phyloP scores from a whole-genome alignment of 1,140 invertebrate species.

The Oreohelix idahoensis region DNA sequence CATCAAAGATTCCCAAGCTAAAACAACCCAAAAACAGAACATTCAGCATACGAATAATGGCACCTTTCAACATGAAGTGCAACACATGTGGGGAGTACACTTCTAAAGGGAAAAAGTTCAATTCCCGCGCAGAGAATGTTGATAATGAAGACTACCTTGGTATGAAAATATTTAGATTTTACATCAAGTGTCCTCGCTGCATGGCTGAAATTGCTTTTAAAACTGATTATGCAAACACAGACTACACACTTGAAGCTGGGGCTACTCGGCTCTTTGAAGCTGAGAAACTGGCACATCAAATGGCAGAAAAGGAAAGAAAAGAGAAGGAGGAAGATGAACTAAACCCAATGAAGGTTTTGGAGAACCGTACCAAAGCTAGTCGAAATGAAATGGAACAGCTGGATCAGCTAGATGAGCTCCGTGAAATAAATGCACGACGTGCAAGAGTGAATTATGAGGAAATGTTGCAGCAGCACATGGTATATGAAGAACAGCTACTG shows the following conservation, averaged over 20 bases:
- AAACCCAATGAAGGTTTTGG: conserved; percentile 94
- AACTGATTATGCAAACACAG: conserved; percentile 96
- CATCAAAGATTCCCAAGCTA: conserved; percentile 97
- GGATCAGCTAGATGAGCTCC: conserved; percentile 96
- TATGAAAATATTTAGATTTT: conserved; percentile 95
- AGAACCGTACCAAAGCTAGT: conserved; percentile 96
- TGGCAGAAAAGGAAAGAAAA: conserved; percentile 92
- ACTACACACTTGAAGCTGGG: conserved; percentile 98
- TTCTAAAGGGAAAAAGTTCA: conserved; percentile 99
- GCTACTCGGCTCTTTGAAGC: conserved; percentile 99
- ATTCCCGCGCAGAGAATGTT: conserved; percentile 98
- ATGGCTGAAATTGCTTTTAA: conserved; percentile 98
- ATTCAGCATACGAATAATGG: conserved; percentile 98
- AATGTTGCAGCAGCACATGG: conserved; percentile 78
- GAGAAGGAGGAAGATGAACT: conserved; percentile 97
- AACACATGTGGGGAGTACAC: conserved; percentile 99
- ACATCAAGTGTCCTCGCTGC: conserved; percentile 94
- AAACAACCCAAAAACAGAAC: conserved; percentile 96
- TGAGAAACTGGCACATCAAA: conserved; percentile 95
- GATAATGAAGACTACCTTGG: conserved; percentile 98
- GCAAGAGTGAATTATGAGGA: conserved; percentile 89
- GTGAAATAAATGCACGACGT: conserved; percentile 93
- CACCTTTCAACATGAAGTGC: conserved; percentile 98
- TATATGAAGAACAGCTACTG: conserved; percentile 65
- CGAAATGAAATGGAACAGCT: conserved; percentile 95